These are phyloP conservation scores for Aleiodes testaceus DNA, from an alignment of 2,888 invertebrate genomes.

Conservation along the genomic window DNA sequence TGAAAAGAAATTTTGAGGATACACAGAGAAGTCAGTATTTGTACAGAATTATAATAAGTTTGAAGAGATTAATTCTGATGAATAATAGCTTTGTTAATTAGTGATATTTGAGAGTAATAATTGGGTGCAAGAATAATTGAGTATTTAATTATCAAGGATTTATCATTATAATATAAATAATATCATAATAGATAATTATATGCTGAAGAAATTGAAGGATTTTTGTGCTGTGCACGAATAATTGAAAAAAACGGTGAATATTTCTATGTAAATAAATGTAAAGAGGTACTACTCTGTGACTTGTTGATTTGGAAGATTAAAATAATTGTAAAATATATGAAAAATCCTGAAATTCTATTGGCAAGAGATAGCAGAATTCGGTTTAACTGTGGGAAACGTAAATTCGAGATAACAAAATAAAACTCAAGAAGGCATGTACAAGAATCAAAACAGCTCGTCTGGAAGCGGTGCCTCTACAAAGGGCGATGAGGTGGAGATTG, in stretches of 20 bases:
- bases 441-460: conserved; percentile 59
- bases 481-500: conserved; percentile 73
- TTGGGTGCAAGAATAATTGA: not conserved
- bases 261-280: conserved; percentile 39
- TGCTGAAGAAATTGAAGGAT: not conserved
- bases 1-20: not conserved
- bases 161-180: too few species aligned
- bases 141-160: too few species aligned
- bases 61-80: not conserved
- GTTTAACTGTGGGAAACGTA: not conserved
- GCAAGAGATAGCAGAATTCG: not conserved
- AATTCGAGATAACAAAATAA: conserved; percentile 2
- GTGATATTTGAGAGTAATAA: too few species aligned
- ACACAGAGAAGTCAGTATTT: not conserved
- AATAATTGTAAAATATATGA: conserved; percentile 11
- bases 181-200: not conserved
- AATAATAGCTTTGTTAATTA: not conserved
- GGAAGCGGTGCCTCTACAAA: conserved; percentile 62
- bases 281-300: not conserved
- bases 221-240: conserved; percentile 31
- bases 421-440: conserved; percentile 60
- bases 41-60: not conserved
- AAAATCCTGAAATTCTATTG: not conserved
- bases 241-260: conserved; percentile 18
- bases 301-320: not conserved